Evolutionary conservation across 2,113 vertebrate species (phyloP).

Genomic region (Oryzias woworae): DNA sequence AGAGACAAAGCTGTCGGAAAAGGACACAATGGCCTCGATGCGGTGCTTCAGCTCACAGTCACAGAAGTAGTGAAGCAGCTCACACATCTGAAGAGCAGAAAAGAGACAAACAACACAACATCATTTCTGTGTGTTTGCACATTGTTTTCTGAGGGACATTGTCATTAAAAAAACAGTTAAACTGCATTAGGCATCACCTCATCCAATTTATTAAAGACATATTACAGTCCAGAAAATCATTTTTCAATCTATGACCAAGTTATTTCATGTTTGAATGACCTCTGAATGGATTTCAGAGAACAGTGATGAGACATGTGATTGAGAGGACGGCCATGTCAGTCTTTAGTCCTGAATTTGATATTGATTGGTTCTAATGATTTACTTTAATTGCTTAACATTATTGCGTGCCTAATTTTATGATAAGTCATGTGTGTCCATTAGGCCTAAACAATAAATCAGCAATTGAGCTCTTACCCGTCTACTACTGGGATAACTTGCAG

Average conservation of each 20-base stretch:
- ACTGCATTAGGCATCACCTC: constrained; percentile 10
- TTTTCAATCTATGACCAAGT: constrained; percentile 7
- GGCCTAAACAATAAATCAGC: too few species aligned
- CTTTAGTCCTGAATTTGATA: constrained; percentile 6
- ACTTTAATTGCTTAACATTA: neutral
- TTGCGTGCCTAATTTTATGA: neutral
- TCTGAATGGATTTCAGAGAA: constrained; percentile 42
- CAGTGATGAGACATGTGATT: constrained; percentile 29
- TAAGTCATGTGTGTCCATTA: too few species aligned
- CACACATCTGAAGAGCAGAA: constrained; percentile 86
- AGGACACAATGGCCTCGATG: constrained; percentile 94
- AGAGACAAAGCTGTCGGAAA: constrained; percentile 92
- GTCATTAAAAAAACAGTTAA: constrained; percentile 5
- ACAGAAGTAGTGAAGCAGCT: constrained; percentile 96
- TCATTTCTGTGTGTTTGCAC: neutral
- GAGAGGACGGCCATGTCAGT: constrained; percentile 23
- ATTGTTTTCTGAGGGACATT: constrained; percentile 4
- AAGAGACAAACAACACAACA: neutral
- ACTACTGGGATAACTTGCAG: too few species aligned
- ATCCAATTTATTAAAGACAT: constrained; percentile 29
- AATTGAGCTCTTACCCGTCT: too few species aligned
- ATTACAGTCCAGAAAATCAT: constrained; percentile 26
- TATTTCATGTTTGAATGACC: constrained; percentile 54
- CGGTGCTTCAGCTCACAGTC: constrained; percentile 96
- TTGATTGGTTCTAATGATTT: constrained; percentile 9